Percentiles rank a stretch among this genome's conserved stretches.
phyloP scores from a whole-genome alignment of 2,113 vertebrate genomes.

The Hemiscyllium ocellatum region DNA sequence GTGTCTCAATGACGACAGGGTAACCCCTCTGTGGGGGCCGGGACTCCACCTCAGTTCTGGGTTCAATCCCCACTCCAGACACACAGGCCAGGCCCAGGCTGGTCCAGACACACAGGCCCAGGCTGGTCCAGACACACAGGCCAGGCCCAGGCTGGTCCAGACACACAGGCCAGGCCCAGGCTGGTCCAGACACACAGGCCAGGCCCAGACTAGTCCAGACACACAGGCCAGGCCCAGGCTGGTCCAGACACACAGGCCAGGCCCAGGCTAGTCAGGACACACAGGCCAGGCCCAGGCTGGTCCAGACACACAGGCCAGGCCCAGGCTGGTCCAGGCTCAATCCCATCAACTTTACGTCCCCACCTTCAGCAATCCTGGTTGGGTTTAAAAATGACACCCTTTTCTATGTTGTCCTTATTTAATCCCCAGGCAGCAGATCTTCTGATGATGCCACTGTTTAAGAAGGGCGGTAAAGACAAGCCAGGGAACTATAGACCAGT shows the following conservation, averaged over 20 bases:
- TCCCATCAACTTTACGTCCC: neutral
- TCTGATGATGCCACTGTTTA: too few species aligned
- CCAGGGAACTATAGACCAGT: too few species aligned
- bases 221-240: neutral
- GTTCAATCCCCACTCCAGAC: neutral
- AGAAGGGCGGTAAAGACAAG: too few species aligned
- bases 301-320: neutral
- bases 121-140: neutral
- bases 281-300: too few species aligned
- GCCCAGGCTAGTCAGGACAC: neutral
- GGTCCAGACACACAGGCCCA: too few species aligned
- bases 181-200: neutral
- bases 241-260: neutral
- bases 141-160: neutral
- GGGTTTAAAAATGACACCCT: neutral
- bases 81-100: neutral
- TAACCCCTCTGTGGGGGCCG: too few species aligned
- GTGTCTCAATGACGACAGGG: too few species aligned
- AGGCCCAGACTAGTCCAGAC: neutral
- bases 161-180: neutral
- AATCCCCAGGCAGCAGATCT: neutral
- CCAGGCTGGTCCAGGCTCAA: too few species aligned
- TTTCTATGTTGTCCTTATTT: neutral
- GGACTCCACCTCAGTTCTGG: too few species aligned
- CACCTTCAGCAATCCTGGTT: neutral